These are phyloP conservation scores for Amphilophus citrinellus DNA, from an alignment of 2,113 vertebrate genomes.

Conservation along the genomic window DNA sequence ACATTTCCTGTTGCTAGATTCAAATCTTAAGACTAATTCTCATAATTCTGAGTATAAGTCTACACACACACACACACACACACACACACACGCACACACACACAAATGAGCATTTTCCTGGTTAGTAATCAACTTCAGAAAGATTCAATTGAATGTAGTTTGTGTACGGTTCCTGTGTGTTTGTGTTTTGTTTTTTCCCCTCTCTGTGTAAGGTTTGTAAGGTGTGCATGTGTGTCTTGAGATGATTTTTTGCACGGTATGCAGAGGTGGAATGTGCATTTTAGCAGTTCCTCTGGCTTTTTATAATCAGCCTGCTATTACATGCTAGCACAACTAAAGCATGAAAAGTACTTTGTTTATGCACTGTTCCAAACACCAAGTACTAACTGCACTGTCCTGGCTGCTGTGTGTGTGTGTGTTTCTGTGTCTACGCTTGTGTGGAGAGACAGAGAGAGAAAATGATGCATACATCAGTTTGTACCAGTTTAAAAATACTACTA, in stretches of 20 bases:
- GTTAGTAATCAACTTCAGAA: background rate
- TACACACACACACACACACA: background rate
- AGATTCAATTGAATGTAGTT: background rate
- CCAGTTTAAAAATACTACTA: background rate
- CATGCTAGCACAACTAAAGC: background rate
- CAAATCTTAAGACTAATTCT: background rate
- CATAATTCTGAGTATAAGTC: background rate
- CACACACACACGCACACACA: background rate
- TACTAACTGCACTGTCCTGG: background rate
- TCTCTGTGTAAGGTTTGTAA: background rate
- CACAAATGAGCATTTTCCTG: background rate
- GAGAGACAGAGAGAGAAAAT: background rate
- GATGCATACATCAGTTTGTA: background rate
- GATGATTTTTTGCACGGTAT: background rate
- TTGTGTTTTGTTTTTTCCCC: background rate
- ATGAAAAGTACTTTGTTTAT: background rate
- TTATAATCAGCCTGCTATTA: background rate
- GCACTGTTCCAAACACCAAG: background rate
- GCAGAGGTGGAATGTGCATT: background rate
- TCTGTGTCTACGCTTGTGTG: too few species aligned
- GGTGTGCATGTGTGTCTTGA: background rate
- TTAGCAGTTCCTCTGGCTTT: background rate
- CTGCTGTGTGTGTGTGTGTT: background rate
- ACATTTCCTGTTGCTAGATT: background rate
- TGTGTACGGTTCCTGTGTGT: background rate